Evolutionary conservation across 2,797 vertebrate genomes (phyloP).

Genomic region (Cygnus olor): DNA sequence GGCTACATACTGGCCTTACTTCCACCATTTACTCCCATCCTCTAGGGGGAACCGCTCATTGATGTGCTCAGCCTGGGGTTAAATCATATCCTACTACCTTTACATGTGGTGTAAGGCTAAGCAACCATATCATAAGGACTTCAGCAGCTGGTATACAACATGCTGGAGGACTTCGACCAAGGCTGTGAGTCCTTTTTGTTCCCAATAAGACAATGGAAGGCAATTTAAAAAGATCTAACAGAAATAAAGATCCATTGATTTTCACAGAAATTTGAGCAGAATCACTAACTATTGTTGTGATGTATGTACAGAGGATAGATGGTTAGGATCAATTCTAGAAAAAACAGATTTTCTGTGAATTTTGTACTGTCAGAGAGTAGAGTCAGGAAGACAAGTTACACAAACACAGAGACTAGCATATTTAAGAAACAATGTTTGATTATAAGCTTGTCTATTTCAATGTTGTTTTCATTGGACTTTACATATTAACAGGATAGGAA

Average conservation of each 20-base stretch:
- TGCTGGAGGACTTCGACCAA: not conserved
- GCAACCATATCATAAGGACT: not conserved
- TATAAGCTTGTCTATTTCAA: not conserved
- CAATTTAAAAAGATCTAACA: not conserved
- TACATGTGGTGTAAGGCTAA: fast-evolving
- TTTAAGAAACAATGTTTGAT: not conserved
- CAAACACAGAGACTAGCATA: not conserved
- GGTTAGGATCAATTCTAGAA: not conserved
- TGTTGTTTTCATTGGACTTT: not conserved
- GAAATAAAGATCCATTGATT: not conserved
- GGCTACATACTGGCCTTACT: not conserved
- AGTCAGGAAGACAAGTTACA: not conserved
- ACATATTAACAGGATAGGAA: not conserved
- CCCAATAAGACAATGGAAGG: not conserved
- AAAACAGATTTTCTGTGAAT: not conserved
- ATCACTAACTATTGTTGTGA: not conserved
- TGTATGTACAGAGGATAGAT: not conserved
- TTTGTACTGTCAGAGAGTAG: not conserved
- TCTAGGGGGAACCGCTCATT: not conserved
- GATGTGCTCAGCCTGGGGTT: not conserved
- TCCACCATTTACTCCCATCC: not conserved
- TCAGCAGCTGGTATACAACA: not conserved
- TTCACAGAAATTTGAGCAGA: not conserved
- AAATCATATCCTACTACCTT: not conserved
- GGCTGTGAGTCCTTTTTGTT: not conserved